phyloP scores from a whole-genome alignment of 1,140 invertebrate species.

The Heterodera schachtii region DNA sequence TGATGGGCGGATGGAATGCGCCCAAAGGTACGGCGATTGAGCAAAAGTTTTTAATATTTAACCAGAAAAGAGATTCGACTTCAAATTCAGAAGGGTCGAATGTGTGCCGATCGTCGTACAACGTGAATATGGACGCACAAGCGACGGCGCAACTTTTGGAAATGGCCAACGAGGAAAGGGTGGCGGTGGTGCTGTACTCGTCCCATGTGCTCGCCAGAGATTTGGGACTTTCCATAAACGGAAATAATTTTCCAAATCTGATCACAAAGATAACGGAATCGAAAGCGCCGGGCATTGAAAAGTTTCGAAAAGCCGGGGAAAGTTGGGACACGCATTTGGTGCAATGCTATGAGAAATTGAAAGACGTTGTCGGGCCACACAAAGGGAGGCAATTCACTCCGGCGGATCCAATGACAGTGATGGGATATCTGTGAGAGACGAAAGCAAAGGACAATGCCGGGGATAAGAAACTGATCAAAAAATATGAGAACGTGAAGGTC shows the following conservation, averaged over 20 bases:
- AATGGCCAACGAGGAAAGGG: neutral
- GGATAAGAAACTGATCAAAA: neutral
- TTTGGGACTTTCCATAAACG: neutral
- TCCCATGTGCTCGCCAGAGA: conserved; percentile 13
- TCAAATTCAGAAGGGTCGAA: neutral
- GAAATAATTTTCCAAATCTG: neutral
- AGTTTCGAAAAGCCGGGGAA: neutral
- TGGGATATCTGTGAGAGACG: neutral
- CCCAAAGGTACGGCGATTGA: neutral
- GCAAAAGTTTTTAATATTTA: too few relatives aligned
- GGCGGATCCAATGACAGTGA: conserved; percentile 14
- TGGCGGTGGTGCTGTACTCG: conserved; percentile 6
- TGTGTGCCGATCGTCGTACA: neutral
- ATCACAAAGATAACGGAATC: neutral
- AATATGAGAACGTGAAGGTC: neutral
- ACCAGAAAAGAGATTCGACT: too few relatives aligned
- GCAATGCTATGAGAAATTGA: neutral
- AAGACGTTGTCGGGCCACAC: neutral
- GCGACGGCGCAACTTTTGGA: conserved; percentile 4
- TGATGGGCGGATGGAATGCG: conserved; percentile 17
- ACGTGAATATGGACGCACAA: conserved; percentile 12
- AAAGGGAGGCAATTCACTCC: conserved; percentile 11
- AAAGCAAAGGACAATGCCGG: too few relatives aligned
- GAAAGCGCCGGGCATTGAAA: neutral
- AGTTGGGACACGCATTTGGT: conserved; percentile 14